Conservation (phyloP, 2,113 vertebrate species). For the Diglossa brunneiventris region DNA sequence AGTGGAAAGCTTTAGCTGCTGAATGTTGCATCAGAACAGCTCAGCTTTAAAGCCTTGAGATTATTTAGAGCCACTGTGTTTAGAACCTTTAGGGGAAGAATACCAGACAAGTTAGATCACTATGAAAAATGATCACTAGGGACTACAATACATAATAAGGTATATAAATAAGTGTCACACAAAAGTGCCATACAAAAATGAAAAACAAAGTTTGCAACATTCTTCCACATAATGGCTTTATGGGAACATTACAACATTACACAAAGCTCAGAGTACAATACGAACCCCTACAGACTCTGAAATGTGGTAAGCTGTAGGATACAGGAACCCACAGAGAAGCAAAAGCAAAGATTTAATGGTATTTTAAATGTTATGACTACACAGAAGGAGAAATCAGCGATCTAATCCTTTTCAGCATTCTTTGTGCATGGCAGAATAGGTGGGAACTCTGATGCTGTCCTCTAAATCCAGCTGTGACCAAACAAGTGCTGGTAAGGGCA, state of each 20-base stretch:
- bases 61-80: not conserved
- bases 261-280: constrained; percentile 47
- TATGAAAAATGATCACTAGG: constrained; percentile 58
- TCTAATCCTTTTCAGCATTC: constrained; percentile 59
- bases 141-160: constrained; percentile 57
- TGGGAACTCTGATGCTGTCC: not conserved
- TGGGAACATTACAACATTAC: constrained; percentile 27
- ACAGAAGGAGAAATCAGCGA: constrained; percentile 53
- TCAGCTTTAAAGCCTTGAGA: not conserved
- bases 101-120: constrained; percentile 58
- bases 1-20: constrained; percentile 14
- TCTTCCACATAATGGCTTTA: constrained; percentile 34
- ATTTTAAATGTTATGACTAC: constrained; percentile 77
- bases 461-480: not conserved
- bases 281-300: constrained; percentile 67
- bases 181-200: constrained; percentile 53
- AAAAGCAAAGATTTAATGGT: constrained; percentile 70
- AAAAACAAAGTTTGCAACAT: constrained; percentile 21
- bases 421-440: not conserved
- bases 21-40: not conserved
- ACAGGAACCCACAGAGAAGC: constrained; percentile 60
- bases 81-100: constrained; percentile 15
- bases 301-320: constrained; percentile 71
- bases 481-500: not conserved
- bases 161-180: constrained; percentile 67